Evolutionary conservation across 1,140 invertebrate species (phyloP).

Genomic region (Eueides isabella): DNA sequence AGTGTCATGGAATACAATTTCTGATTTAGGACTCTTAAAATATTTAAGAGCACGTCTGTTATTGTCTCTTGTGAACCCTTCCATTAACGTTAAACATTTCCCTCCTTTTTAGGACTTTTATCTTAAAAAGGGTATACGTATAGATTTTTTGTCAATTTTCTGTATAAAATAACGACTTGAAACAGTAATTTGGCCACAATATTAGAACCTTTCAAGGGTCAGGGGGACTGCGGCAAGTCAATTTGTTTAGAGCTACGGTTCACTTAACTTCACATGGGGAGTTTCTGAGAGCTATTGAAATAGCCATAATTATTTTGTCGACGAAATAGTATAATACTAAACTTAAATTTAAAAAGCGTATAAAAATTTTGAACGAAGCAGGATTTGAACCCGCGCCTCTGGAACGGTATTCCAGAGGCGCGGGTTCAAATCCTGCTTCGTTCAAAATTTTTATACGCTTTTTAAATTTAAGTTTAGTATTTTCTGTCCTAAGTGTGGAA

Average conservation of each 20-base stretch:
- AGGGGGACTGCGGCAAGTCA: background rate
- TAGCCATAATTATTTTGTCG: background rate
- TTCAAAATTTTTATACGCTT: too few species aligned
- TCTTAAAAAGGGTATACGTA: background rate
- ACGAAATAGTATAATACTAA: background rate
- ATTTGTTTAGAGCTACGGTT: background rate
- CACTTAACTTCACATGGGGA: background rate
- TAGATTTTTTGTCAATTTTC: conserved; percentile 1
- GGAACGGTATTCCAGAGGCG: too few species aligned
- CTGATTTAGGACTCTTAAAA: background rate
- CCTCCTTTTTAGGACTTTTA: background rate
- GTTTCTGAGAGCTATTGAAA: background rate
- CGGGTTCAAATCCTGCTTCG: too few species aligned
- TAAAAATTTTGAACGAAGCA: too few species aligned
- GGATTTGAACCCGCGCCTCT: too few species aligned
- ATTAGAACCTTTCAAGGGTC: background rate
- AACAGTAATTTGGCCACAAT: conserved; percentile 1
- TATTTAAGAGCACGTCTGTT: background rate
- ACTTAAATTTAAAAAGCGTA: too few species aligned
- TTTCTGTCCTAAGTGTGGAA: too few species aligned
- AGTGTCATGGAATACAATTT: background rate
- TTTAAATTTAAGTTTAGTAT: too few species aligned
- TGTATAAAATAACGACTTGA: conserved; percentile 4
- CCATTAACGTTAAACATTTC: conserved; percentile 5
- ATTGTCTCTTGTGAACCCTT: conserved; percentile 11